phyloP scores from a whole-genome alignment of 2,888 invertebrate genomes.

The Drosophila tanythrix region DNA sequence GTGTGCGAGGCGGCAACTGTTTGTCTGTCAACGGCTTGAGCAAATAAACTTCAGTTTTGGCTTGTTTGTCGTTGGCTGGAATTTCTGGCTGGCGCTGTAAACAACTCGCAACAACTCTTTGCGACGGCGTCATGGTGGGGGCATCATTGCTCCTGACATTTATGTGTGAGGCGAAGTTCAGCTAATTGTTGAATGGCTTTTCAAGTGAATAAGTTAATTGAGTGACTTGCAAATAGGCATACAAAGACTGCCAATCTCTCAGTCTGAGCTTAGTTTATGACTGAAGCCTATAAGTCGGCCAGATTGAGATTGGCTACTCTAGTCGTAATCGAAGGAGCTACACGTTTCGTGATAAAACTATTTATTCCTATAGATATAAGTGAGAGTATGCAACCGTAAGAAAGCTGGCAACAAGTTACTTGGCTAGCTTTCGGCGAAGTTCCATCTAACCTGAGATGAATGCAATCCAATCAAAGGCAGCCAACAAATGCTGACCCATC shows the following conservation, averaged over 20 bases:
- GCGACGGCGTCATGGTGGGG: background rate
- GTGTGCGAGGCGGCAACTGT: conserved; percentile 54
- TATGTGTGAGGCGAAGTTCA: conserved; percentile 54
- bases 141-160: conserved; percentile 38
- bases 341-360: no score
- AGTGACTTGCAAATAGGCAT: conserved; percentile 12
- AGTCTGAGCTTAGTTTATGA: background rate
- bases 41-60: conserved; percentile 68
- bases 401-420: conserved; percentile 1
- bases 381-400: background rate
- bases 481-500: conserved; percentile 57
- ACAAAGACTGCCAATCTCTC: background rate
- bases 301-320: background rate
- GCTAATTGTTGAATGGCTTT: conserved; percentile 46
- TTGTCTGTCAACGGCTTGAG: conserved; percentile 76
- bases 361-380: background rate
- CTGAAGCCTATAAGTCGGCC: background rate
- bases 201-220: conserved; percentile 60
- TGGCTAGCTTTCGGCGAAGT: background rate
- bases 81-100: conserved; percentile 51
- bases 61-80: conserved; percentile 57
- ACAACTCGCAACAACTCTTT: conserved; percentile 23
- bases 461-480: conserved; percentile 58
- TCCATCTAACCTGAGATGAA: conserved; percentile 38
- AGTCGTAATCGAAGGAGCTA: background rate